Percentiles rank a stretch among this genome's conserved stretches.
These are phyloP conservation scores for Branchellion lobata DNA, from an alignment of 2,888 invertebrate genomes.

Conservation along the genomic window DNA sequence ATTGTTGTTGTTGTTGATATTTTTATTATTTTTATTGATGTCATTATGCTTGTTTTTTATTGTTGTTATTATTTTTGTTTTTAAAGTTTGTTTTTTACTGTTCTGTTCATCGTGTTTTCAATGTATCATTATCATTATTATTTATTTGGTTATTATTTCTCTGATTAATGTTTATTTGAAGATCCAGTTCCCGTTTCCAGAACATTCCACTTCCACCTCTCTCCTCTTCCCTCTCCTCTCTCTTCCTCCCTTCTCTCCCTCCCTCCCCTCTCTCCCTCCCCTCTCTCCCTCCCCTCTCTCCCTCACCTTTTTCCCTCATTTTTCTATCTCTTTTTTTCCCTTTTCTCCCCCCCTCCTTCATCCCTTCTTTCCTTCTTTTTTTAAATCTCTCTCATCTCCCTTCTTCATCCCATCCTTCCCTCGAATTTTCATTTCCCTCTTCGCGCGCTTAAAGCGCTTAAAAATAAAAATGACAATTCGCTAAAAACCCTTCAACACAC, in stretches of 20 bases:
- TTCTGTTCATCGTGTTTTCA: background rate
- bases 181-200: too few species aligned
- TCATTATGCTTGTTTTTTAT: too few species aligned
- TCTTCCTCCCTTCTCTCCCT: background rate
- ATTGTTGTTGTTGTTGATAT: background rate
- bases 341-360: constrained; percentile 52
- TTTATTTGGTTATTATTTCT: too few species aligned
- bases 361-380: too few species aligned
- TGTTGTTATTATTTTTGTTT: background rate
- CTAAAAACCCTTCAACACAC: too few species aligned
- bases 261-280: constrained; percentile 6
- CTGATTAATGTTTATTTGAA: too few species aligned
- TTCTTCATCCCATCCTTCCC: constrained; percentile 47
- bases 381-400: too few species aligned
- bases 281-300: constrained; percentile 32
- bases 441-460: background rate
- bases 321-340: constrained; percentile 43
- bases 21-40: background rate
- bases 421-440: constrained; percentile 14
- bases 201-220: too few species aligned
- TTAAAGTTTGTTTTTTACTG: background rate
- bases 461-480: background rate
- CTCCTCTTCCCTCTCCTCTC: too few species aligned
- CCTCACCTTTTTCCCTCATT: constrained; percentile 41
- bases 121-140: too few species aligned